phyloP scores from a whole-genome alignment of 2,888 invertebrate genomes.

The Pristionchus japonicus region DNA sequence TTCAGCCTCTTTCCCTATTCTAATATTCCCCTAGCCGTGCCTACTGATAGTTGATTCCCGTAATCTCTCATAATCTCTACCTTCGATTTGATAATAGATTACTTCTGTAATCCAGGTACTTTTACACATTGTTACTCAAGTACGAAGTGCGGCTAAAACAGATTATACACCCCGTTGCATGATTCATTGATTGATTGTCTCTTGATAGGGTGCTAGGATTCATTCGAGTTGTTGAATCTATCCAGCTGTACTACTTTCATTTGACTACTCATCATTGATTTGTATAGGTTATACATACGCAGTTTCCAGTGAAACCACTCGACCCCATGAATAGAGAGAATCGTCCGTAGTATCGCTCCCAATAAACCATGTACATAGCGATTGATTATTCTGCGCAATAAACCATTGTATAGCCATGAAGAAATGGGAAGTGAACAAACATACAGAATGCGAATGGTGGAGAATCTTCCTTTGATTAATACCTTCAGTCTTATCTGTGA shows the following conservation, averaged over 20 bases:
- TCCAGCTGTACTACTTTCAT: not conserved
- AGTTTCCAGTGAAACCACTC: constrained; percentile 19
- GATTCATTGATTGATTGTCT: constrained; percentile 1
- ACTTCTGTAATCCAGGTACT: constrained; percentile 33
- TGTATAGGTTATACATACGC: constrained; percentile 25
- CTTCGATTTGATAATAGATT: constrained; percentile 11
- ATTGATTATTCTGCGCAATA: constrained; percentile 27
- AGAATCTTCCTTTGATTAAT: not conserved
- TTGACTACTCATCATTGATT: not conserved
- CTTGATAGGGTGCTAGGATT: not conserved
- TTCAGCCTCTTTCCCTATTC: not conserved
- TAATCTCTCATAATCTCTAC: constrained; percentile 1
- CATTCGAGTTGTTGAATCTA: not conserved
- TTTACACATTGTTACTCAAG: constrained; percentile 35
- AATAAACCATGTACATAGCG: not conserved
- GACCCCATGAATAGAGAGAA: constrained; percentile 32
- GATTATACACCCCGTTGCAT: constrained; percentile 5
- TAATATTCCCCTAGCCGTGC: not conserved
- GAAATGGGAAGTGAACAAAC: not conserved
- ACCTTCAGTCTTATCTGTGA: not conserved
- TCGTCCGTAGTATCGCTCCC: constrained; percentile 27
- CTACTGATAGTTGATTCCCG: constrained; percentile 5
- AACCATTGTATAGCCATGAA: not conserved
- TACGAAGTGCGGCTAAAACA: constrained; percentile 39
- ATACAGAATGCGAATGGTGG: not conserved